Percentiles rank a stretch among this genome's conserved stretches.
phyloP scores from a whole-genome alignment of 2,113 vertebrate genomes.

The Rhadina sibilatrix region DNA sequence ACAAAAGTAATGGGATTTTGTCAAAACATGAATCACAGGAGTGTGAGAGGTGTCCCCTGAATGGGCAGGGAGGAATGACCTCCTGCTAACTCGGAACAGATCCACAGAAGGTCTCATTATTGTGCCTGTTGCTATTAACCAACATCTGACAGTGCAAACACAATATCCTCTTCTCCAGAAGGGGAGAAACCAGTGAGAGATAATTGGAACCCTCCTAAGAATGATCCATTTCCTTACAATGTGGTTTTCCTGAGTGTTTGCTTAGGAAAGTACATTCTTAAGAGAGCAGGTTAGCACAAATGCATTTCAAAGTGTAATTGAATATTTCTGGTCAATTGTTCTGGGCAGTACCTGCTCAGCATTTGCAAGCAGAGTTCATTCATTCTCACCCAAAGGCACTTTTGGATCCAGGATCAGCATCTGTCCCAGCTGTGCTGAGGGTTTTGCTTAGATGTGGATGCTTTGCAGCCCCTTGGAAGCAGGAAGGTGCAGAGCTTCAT shows the following conservation, averaged over 20 bases:
- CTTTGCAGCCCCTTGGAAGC: not conserved
- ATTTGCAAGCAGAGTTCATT: not conserved
- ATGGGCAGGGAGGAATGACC: not conserved
- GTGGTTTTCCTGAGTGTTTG: conserved; percentile 9
- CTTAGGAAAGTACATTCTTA: not conserved
- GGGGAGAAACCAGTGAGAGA: not conserved
- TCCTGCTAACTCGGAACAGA: not conserved
- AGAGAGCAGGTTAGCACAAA: not conserved
- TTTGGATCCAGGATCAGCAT: not conserved
- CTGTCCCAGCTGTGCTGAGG: not conserved
- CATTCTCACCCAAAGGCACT: not conserved
- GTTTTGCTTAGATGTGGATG: not conserved
- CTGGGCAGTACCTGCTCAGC: not conserved
- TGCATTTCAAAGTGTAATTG: not conserved
- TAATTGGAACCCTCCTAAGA: not conserved
- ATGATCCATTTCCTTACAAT: not conserved
- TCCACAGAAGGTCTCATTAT: not conserved
- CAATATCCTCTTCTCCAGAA: not conserved
- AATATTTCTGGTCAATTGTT: conserved; percentile 16
- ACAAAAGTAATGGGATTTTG: not conserved
- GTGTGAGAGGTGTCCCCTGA: not conserved
- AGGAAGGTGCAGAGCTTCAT: not conserved
- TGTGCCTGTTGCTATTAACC: not conserved
- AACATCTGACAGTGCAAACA: not conserved
- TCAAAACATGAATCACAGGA: not conserved